A percentile compares a stretch with the other conserved stretches of the same genome.
Evolutionary conservation across 2,113 vertebrate species (phyloP).

Genomic region (Vulpes lagopus): DNA sequence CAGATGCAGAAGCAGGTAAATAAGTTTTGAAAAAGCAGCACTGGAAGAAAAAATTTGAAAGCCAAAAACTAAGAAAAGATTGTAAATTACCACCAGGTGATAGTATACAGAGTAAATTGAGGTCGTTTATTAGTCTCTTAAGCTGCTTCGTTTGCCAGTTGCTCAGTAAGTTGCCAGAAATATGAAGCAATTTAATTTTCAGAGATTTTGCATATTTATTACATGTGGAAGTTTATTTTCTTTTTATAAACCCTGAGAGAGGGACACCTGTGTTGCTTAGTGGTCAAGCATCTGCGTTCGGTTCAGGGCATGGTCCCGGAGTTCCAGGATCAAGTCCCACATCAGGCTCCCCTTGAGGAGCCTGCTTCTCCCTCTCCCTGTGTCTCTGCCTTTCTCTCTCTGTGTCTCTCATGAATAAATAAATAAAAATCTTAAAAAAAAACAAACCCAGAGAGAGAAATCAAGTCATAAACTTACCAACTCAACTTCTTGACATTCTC

Average conservation of each 20-base stretch:
- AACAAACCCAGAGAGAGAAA: not conserved
- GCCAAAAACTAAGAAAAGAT: not conserved
- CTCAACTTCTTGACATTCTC: slow-evolving; percentile 13
- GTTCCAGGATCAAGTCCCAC: too few relatives aligned
- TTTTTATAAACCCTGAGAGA: slow-evolving; percentile 56
- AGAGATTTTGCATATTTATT: not conserved
- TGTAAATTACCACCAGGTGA: not conserved
- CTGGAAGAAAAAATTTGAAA: not conserved
- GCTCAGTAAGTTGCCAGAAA: not conserved
- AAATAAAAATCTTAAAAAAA: too few relatives aligned
- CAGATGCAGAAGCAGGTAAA: slow-evolving; percentile 81
- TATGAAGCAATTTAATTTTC: slow-evolving; percentile 58
- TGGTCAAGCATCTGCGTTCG: too few relatives aligned
- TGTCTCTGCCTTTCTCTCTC: too few relatives aligned
- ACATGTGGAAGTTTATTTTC: not conserved
- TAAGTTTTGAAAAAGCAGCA: slow-evolving; percentile 21
- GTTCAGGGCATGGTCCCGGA: too few relatives aligned
- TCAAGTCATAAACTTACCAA: not conserved
- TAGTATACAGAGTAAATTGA: not conserved
- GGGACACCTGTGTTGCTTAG: too few relatives aligned
- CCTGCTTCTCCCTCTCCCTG: too few relatives aligned
- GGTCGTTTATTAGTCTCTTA: slow-evolving; percentile 6
- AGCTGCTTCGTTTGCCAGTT: not conserved
- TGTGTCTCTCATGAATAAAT: too few relatives aligned
- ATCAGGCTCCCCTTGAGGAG: too few relatives aligned